Conservation (phyloP, 2,888 invertebrate species). For the Apodemia duryi region DNA sequence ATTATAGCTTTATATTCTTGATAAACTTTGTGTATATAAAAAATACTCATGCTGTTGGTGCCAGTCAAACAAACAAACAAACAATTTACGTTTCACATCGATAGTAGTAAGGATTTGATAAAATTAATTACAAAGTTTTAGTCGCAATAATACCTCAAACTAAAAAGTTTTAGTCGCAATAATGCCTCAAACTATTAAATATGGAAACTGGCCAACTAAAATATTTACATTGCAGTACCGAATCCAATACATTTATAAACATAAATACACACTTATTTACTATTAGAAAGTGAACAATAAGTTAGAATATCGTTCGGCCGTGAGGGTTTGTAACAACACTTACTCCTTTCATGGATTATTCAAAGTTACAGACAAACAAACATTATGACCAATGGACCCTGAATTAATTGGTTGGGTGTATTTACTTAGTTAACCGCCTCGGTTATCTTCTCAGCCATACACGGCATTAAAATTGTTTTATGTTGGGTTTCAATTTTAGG, state of each 20-base stretch:
- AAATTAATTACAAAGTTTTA: too few species aligned
- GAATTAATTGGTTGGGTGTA: conserved; percentile 71
- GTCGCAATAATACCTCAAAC: not conserved
- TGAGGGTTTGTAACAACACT: conserved; percentile 25
- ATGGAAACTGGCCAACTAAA: not conserved
- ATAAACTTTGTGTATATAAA: too few species aligned
- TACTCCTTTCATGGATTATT: conserved; percentile 34
- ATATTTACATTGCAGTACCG: conserved; percentile 21
- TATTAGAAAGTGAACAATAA: conserved; percentile 16
- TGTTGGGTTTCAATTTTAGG: conserved; percentile 10
- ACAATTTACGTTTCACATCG: too few species aligned
- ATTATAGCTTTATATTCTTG: too few species aligned
- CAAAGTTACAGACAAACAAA: conserved; percentile 65
- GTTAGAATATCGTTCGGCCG: not conserved
- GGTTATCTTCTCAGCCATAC: conserved; percentile 72
- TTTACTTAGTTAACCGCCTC: conserved; percentile 65
- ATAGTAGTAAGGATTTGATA: too few species aligned
- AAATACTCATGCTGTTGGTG: too few species aligned
- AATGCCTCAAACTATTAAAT: not conserved
- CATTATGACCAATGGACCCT: conserved; percentile 74
- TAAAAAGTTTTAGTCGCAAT: not conserved
- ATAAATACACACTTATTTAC: conserved; percentile 2
- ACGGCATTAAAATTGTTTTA: conserved; percentile 44
- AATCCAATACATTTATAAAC: not conserved
- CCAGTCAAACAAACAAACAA: too few species aligned